These are phyloP conservation scores for Oryzias melastigma DNA, from an alignment of 2,113 vertebrate genomes.

Conservation along the genomic window DNA sequence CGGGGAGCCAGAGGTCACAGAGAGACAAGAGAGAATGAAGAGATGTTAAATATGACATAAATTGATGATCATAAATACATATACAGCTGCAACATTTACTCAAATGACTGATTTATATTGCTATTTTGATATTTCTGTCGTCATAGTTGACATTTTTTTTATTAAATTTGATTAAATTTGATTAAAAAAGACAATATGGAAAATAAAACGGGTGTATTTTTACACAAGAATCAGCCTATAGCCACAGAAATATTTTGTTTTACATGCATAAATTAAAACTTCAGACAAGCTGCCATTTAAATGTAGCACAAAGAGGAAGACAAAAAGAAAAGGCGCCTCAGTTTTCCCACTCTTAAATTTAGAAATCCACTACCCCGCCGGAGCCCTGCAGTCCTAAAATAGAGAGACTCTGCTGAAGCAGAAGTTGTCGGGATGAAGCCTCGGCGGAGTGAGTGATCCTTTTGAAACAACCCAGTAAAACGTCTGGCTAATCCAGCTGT, in stretches of 20 bases:
- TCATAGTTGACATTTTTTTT: not conserved
- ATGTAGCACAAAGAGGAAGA: conserved; percentile 55
- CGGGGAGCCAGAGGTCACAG: conserved; percentile 37
- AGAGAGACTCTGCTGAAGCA: conserved; percentile 82
- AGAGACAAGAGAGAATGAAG: conserved; percentile 16
- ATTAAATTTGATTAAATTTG: not conserved
- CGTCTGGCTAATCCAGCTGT: conserved; percentile 90
- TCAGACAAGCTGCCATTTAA: not conserved
- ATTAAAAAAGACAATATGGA: not conserved
- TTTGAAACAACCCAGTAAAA: conserved; percentile 88
- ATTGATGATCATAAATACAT: conserved; percentile 4
- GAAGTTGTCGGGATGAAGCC: conserved; percentile 86
- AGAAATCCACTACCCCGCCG: conserved; percentile 67
- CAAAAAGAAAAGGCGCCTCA: conserved; percentile 41
- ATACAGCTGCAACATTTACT: not conserved
- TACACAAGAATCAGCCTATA: not conserved
- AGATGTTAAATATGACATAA: conserved; percentile 11
- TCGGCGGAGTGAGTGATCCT: conserved; percentile 86
- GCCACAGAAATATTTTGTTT: too few species aligned
- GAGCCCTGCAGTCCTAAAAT: conserved; percentile 62
- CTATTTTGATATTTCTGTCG: not conserved
- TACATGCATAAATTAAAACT: too few species aligned
- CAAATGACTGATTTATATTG: not conserved
- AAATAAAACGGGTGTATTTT: not conserved
- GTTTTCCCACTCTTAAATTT: conserved; percentile 69